Percentiles rank a stretch among this genome's conserved stretches.
Evolutionary conservation across 2,888 invertebrate genomes (phyloP).

Genomic region (Acrobasis suavella): DNA sequence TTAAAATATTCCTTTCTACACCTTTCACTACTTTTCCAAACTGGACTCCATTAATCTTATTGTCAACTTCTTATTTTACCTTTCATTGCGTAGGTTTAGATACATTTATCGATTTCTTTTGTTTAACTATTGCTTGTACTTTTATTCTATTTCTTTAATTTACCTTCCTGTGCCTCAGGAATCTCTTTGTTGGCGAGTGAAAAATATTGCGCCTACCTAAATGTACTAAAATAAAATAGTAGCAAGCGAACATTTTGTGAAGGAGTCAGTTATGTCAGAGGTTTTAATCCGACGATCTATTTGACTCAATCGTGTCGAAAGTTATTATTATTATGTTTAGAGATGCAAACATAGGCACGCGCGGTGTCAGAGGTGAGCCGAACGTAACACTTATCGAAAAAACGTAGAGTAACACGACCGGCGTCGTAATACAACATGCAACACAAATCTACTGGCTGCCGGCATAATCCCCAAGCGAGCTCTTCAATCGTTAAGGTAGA

Average conservation of each 20-base stretch:
- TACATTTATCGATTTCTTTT: constrained; percentile 9
- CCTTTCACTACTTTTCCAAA: constrained; percentile 48
- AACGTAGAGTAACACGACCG: constrained; percentile 5
- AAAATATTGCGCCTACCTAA: background rate
- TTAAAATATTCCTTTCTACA: constrained; percentile 41
- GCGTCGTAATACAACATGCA: constrained; percentile 6
- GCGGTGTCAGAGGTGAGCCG: constrained; percentile 44
- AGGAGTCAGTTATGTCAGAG: constrained; percentile 31
- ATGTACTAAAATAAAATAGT: background rate
- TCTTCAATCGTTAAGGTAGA: background rate
- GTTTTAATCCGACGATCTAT: constrained; percentile 23
- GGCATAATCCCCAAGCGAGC: background rate
- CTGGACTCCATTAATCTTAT: background rate
- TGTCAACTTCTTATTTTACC: constrained; percentile 34
- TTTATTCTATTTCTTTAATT: background rate
- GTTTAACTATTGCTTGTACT: constrained; percentile 4
- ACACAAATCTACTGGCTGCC: constrained; percentile 6
- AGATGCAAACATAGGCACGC: constrained; percentile 32
- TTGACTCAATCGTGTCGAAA: constrained; percentile 34
- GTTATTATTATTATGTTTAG: constrained; percentile 38
- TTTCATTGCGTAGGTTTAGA: constrained; percentile 25
- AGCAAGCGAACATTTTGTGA: background rate
- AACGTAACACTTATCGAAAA: constrained; percentile 29
- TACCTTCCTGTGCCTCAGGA: too few relatives aligned
- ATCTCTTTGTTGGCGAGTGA: background rate